A percentile compares a stretch with the other conserved stretches of the same genome.
Evolutionary conservation across 2,888 invertebrate species (phyloP).

Genomic region (Anoplius nigerrimus): DNA sequence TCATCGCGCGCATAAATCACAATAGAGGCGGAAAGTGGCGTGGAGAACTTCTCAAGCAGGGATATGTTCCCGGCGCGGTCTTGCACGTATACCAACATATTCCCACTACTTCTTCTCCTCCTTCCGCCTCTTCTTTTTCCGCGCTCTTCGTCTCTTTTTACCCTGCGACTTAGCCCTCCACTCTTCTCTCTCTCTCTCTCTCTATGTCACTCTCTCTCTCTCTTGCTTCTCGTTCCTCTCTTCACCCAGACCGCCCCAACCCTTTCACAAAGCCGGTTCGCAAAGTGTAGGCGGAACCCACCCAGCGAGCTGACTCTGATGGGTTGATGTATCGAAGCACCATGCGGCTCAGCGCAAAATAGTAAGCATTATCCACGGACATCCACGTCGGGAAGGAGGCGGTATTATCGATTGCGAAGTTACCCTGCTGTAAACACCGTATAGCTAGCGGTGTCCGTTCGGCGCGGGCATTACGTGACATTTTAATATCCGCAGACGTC

Average conservation of each 20-base stretch:
- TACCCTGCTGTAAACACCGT: too few species aligned
- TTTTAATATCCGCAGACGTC: too few species aligned
- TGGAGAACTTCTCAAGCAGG: conserved; percentile 71
- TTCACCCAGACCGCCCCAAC: conserved; percentile 15
- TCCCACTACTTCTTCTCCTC: conserved; percentile 7
- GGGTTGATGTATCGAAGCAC: conserved; percentile 41
- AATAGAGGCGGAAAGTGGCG: conserved; percentile 73
- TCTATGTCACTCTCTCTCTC: conserved; percentile 19
- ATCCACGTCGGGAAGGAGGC: conserved; percentile 13
- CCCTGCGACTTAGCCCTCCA: conserved; percentile 19
- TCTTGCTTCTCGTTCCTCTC: conserved; percentile 42
- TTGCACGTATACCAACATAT: conserved; percentile 20
- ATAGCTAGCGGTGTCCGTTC: too few species aligned
- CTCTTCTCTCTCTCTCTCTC: conserved; percentile 4
- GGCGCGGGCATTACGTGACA: too few species aligned
- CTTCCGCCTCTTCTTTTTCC: conserved; percentile 25
- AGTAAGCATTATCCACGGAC: conserved; percentile 10
- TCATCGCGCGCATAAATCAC: conserved; percentile 73
- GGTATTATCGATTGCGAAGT: conserved; percentile 29
- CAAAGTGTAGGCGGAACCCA: conserved; percentile 48
- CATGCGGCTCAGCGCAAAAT: conserved; percentile 9
- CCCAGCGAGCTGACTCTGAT: conserved; percentile 46
- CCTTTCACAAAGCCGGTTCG: conserved; percentile 33
- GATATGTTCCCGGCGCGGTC: conserved; percentile 63
- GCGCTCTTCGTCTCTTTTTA: conserved; percentile 19